These are phyloP conservation scores for Polydrusus tereticollis DNA, from an alignment of 2,888 invertebrate species.

Conservation along the genomic window DNA sequence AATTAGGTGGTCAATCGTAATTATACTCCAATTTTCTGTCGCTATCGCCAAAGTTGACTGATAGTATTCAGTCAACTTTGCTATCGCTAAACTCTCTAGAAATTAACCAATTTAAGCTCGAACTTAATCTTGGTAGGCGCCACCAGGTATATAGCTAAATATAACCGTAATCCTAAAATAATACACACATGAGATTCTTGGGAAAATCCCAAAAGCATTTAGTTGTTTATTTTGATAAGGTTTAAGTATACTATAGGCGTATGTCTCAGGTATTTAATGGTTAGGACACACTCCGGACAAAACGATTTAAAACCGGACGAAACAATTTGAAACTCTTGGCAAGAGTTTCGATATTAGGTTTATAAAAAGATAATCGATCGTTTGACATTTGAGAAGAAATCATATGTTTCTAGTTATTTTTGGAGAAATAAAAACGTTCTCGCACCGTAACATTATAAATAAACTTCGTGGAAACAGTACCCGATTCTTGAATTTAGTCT, in stretches of 20 bases:
- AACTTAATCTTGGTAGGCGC: no score
- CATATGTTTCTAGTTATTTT: conserved; percentile 12
- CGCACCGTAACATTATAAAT: conserved; percentile 5
- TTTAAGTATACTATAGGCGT: conserved; percentile 1
- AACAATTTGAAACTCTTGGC: conserved; percentile 10
- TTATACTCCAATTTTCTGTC: no score
- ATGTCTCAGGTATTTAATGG: not conserved
- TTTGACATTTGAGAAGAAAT: conserved; percentile 24
- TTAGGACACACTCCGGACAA: not conserved
- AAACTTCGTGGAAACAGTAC: not conserved
- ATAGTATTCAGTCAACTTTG: no score
- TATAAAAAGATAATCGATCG: conserved; percentile 17
- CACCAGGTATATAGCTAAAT: not conserved
- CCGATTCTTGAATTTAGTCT: not conserved
- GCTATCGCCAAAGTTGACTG: no score
- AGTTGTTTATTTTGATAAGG: conserved; percentile 8
- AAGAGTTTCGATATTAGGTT: conserved; percentile 27
- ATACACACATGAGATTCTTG: not conserved
- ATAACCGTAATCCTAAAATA: conserved; percentile 9
- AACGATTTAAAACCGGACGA: conserved; percentile 1
- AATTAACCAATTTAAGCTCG: no score
- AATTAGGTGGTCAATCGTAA: no score
- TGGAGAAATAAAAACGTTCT: not conserved
- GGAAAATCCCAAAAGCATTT: conserved; percentile 11
- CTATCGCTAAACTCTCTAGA: no score